Base-by-base conservation (phyloP, 2,797 vertebrate species). In the Pangasius krempfi region DNA sequence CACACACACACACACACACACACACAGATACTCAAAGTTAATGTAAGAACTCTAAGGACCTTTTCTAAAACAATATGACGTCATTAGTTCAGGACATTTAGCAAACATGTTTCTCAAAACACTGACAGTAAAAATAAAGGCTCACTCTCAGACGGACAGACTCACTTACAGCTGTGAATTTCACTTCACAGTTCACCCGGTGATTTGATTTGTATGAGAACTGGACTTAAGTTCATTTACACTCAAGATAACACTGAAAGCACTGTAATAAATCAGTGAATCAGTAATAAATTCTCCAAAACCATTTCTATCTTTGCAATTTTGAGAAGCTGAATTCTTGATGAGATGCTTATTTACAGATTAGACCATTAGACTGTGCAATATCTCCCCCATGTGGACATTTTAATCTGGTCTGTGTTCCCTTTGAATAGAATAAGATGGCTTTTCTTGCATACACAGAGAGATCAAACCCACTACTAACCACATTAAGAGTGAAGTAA, bases 351-450 rank as follows among this genome's bases (percentile, higher is more conserved):
- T 56, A 27, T 18, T 27, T 27, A 27, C 66, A 72, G 68, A 33
- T 68, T 70, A 27, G 16, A 75, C 70, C 10, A 18, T 27, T 86
- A 80, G 22, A 54, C 73, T 37, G 86, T 87, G 22, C 86, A 79
- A 85, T 54, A 85, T 30, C 86, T 9, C 89, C 89, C 89, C 52
- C 89, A 62, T 84, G 89, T 89, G 89, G 89, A 80, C 25, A 47
- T 73, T 22, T 52, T 27, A 50, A 30, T 40, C 50, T 10, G 8
- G 20, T 30, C 22, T 12, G 62, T 3, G 4, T 22, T 27, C 37
- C 60, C 3, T 54, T 60, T 18, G 14, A 54, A 79, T 10, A 30
- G 47, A 52, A 16, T 30, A 18, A 54, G 47, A 33, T 13, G 12
- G n/a, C 33, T 8, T 50, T 22, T 33, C 80, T 83, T 10, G 27